Conservation (phyloP, 2,797 vertebrate species). For the Pangasius sanitwongsei region DNA sequence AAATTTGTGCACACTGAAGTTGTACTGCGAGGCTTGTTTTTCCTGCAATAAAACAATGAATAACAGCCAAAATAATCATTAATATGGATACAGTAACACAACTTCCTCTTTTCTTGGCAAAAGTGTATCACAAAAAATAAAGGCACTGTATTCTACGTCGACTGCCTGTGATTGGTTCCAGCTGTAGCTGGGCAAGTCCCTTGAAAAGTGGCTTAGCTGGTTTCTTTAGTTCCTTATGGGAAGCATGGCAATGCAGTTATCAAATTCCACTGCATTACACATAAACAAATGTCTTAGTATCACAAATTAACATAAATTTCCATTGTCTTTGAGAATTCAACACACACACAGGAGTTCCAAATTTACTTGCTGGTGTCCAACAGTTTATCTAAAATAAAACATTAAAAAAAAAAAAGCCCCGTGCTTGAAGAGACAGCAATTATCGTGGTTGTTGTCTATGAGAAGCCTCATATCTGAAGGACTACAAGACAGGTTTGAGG, state of each 20-base stretch:
- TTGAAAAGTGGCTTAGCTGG: constrained; percentile 19
- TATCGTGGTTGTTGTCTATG: not conserved
- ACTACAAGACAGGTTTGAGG: not conserved
- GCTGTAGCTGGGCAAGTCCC: not conserved
- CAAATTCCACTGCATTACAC: not conserved
- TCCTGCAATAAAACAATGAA: constrained; percentile 63
- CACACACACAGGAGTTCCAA: not conserved
- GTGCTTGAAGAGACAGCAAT: not conserved
- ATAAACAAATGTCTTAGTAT: not conserved
- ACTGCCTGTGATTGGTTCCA: not conserved
- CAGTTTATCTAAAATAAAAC: not conserved
- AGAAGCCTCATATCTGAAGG: not conserved
- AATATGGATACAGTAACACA: not conserved
- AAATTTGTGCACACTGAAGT: constrained; percentile 80
- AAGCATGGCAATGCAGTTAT: not conserved
- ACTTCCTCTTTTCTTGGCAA: constrained; percentile 19
- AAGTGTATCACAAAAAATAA: not conserved
- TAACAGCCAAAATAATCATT: not conserved
- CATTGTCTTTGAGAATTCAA: not conserved
- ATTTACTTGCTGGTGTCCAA: not conserved
- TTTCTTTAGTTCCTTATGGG: constrained; percentile 27
- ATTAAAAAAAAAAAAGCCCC: not conserved
- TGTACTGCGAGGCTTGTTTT: constrained; percentile 66
- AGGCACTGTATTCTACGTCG: too few species aligned
- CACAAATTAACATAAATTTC: not conserved